Conservation (phyloP, 2,113 vertebrate species). For the Rhinoderma darwinii region DNA sequence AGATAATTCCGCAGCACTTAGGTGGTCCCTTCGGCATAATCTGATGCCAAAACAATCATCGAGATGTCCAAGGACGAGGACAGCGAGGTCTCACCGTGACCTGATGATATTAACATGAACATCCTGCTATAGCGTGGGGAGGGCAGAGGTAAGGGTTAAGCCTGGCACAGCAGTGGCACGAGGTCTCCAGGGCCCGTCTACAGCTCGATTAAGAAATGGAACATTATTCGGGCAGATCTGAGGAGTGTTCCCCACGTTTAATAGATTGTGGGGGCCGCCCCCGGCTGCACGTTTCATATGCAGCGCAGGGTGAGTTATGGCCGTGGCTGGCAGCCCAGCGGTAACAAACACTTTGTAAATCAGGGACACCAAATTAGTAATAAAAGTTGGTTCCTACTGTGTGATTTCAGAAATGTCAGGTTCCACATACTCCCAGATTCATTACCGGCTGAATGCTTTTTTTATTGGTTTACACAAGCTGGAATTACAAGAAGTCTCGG, state of each 20-base stretch:
- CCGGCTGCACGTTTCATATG: slow-evolving; percentile 59
- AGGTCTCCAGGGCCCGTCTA: slow-evolving; percentile 30
- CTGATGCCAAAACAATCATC: slow-evolving; percentile 29
- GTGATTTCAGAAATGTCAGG: slow-evolving; percentile 70
- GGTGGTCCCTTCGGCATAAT: slow-evolving; percentile 30
- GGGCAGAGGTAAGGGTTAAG: slow-evolving; percentile 26
- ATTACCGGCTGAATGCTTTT: slow-evolving; percentile 68
- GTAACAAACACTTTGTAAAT: slow-evolving; percentile 72
- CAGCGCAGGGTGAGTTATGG: slow-evolving; percentile 66
- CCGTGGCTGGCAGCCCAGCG: slow-evolving; percentile 65
- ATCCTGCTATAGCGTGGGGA: background rate
- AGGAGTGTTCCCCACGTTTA: slow-evolving; percentile 57
- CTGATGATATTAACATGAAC: background rate
- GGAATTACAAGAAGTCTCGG: slow-evolving; percentile 66
- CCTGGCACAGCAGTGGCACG: background rate
- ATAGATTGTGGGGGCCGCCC: slow-evolving; percentile 63
- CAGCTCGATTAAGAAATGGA: slow-evolving; percentile 56
- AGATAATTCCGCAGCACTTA: slow-evolving; percentile 4
- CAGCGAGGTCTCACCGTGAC: background rate
- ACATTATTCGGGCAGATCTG: slow-evolving; percentile 45
- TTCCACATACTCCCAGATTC: slow-evolving; percentile 68
- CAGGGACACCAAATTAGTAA: slow-evolving; percentile 71
- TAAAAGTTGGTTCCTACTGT: slow-evolving; percentile 71
- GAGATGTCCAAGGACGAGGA: background rate
- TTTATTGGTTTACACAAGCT: slow-evolving; percentile 73